Conservation (phyloP, 2,113 vertebrate species). For the Rhinolophus sinicus region DNA sequence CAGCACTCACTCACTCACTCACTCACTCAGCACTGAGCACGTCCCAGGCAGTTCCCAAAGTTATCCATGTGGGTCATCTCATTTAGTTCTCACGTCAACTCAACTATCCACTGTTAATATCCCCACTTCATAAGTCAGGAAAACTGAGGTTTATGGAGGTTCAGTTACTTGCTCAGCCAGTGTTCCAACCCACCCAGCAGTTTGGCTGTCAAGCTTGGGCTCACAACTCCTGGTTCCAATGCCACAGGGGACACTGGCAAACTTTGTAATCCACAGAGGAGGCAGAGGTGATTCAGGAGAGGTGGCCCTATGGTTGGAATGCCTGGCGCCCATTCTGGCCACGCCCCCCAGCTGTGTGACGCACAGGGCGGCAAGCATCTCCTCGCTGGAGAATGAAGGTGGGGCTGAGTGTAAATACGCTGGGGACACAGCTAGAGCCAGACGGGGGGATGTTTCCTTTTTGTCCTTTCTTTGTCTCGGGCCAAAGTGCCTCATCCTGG, state of each 20-base stretch:
- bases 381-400: background rate
- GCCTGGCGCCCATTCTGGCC: background rate
- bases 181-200: background rate
- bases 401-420: too few species aligned
- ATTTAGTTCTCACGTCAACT: background rate
- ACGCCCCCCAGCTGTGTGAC: background rate
- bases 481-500: background rate
- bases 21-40: accelerated
- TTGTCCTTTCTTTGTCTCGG: background rate
- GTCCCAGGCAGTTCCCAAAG: background rate
- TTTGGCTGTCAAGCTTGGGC: background rate
- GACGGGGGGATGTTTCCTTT: background rate
- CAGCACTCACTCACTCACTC: background rate
- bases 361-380: background rate
- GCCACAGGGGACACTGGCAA: background rate
- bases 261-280: background rate
- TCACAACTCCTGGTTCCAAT: background rate
- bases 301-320: accelerated
- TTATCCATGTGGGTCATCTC: background rate
- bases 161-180: background rate
- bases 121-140: background rate
- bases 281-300: too few species aligned
- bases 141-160: background rate
- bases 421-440: background rate
- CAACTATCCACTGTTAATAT: background rate